Evolutionary conservation across 1,140 invertebrate genomes (phyloP), one percentile per base, ranked within the genome.

Genomic region (Eciton burchellii): DNA sequence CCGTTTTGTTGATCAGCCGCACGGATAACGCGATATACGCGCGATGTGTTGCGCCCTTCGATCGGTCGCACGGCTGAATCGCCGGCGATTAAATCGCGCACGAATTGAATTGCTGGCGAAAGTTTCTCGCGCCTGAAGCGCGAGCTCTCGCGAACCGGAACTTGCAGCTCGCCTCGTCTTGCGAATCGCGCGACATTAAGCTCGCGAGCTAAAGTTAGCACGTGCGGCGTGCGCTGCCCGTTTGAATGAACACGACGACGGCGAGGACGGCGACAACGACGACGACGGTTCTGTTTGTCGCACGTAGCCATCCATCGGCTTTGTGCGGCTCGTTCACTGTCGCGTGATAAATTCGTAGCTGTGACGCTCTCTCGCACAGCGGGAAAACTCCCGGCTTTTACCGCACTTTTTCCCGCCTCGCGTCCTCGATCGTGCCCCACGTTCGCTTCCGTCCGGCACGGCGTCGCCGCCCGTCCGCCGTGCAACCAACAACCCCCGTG

Each of bases 341-440:
- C 90, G 90, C 88, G 90, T 90, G 87, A 91, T 84, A 91, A 90
- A 91, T 91, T 81, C 52, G 82, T 79, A 85, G 82, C 60, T 72
- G 81, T 84, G 84, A 83, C 68, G 76, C 57, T 57, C 73, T 57
- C 79, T 43, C 72, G 71, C 54, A 54, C 47, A 47, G 41, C 66
- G 41, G 56, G 45, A 54, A 54, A 70, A 74, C 57, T 81, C 70
- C 59, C 9, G 43, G 65, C 66, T 65, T 65, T 81, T 83, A 87
- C 52, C 19, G 57, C 71, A 29, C 41, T 72, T 57, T 71, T 76
- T 65, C 26, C 54, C 19, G 24, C 45, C 16, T 16, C 43, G 41
- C 62, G 19, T 82, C 41, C 57, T 72, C 85, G 57, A 62, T 60
- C 57, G n/a, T 71, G 60, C 45, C 45, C 24, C n/a, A 49, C 49